phyloP scores from a whole-genome alignment of 2,113 vertebrate genomes.

The Penelope pileata region DNA sequence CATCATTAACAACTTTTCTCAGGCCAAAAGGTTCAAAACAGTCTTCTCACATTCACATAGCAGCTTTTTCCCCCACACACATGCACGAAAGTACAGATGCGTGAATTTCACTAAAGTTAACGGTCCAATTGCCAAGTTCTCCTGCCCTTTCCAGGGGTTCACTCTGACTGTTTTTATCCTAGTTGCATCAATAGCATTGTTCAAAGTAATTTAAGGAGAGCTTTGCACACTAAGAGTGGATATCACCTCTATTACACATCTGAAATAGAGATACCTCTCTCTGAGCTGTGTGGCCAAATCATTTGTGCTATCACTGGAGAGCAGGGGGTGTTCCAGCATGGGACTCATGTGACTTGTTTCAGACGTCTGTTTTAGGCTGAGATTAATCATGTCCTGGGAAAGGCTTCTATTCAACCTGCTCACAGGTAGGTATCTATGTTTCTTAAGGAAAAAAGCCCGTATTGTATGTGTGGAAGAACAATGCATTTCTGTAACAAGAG shows the following conservation, averaged over 20 bases:
- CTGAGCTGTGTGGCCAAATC: neutral
- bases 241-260: neutral
- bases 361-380: neutral
- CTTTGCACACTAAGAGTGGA: neutral
- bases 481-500: neutral
- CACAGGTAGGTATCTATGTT: neutral
- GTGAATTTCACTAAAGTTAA: neutral
- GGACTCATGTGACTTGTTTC: neutral
- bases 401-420: neutral
- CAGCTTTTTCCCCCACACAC: neutral
- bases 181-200: neutral
- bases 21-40: neutral
- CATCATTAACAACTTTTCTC: neutral
- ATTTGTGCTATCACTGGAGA: neutral
- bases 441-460: neutral
- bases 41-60: neutral
- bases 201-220: neutral
- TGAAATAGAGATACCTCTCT: neutral
- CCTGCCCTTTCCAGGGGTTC: neutral
- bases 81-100: neutral
- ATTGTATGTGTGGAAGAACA: neutral
- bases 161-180: neutral
- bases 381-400: neutral
- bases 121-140: neutral
- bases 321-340: neutral